Conservation (phyloP, 2,113 vertebrate genomes). For the Megalops atlanticus region DNA sequence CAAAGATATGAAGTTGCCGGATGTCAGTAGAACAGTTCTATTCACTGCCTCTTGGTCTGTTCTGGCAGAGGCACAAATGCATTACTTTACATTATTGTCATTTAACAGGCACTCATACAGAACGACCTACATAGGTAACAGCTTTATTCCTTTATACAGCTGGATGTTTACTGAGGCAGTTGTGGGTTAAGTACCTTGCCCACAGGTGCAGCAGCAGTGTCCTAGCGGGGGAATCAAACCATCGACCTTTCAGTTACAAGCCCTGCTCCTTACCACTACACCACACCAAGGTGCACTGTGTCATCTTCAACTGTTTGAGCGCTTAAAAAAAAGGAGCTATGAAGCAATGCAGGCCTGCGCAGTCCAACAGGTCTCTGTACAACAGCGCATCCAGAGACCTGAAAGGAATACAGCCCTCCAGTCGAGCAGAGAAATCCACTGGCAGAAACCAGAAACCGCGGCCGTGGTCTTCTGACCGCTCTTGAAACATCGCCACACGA, state of each 20-base stretch:
- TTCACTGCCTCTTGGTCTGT: neutral
- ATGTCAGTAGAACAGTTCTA: neutral
- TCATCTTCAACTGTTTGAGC: neutral
- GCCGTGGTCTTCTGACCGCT: neutral
- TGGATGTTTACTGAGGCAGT: too few relatives aligned
- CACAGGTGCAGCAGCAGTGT: too few relatives aligned
- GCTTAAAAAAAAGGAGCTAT: neutral
- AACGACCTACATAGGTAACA: too few relatives aligned
- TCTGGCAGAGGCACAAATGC: too few relatives aligned
- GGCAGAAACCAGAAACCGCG: neutral
- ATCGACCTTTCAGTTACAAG: too few relatives aligned
- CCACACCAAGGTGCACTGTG: too few relatives aligned
- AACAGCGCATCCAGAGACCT: neutral
- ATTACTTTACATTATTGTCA: too few relatives aligned
- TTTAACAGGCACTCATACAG: too few relatives aligned
- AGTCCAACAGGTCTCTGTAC: neutral
- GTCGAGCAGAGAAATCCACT: neutral
- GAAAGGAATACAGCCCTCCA: neutral
- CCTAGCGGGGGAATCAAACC: too few relatives aligned
- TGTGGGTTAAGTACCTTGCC: too few relatives aligned
- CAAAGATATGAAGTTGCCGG: neutral
- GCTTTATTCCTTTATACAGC: too few relatives aligned
- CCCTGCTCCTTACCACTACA: too few relatives aligned
- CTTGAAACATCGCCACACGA: neutral
- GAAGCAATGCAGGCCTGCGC: neutral